Base-by-base conservation (phyloP, 1,140 invertebrate genomes). In the Planococcus citri region DNA sequence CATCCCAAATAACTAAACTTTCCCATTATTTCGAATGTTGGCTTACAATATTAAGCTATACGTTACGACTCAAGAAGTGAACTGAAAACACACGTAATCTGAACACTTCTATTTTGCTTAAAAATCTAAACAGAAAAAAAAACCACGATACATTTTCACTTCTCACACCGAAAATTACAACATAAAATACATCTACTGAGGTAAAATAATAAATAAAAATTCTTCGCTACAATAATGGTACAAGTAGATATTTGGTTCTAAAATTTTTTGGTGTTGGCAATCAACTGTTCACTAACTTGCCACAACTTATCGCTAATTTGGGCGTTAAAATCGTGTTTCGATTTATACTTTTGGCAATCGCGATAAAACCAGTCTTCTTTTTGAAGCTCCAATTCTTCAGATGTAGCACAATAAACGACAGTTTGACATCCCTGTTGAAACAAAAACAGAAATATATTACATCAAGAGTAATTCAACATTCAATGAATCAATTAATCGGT, bases 361-460 rank as follows among this genome's bases (percentile, higher is more conserved):
- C 86, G 82, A 77, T 90, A 89, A 70, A 88, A 81, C 38, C 80
- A 79, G 27, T 82, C 84, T 74, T 86, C 82, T 9, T 83, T 81
- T 51, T 51, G 41, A 25, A 82, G 14, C 14, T 58, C 80, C 24
- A 89, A 76, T 41, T 79, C 77, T 70, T 86, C 82, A 68, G 87
- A 85, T 0, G 86, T 84, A 6, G 89, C 87, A 76, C 88, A 91
- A 76, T 88, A 85, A 1, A 92, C 76, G 27, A 89, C 81, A 12
- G 87, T 91, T 79, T 92, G 87, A 8, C 85, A 82, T 58, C 88
- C 90, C 87, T 90, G 75, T n/a, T n/a, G n/a, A n/a, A n/a, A n/a
- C n/a, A n/a, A n/a, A n/a, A n/a, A n/a, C n/a, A 74, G 76, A 71
- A 73, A 72, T 38, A 41, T 58, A 22, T 22, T 61, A 21, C 29